phyloP scores from a whole-genome alignment of 2,888 invertebrate genomes.

The Leucoma salicis region DNA sequence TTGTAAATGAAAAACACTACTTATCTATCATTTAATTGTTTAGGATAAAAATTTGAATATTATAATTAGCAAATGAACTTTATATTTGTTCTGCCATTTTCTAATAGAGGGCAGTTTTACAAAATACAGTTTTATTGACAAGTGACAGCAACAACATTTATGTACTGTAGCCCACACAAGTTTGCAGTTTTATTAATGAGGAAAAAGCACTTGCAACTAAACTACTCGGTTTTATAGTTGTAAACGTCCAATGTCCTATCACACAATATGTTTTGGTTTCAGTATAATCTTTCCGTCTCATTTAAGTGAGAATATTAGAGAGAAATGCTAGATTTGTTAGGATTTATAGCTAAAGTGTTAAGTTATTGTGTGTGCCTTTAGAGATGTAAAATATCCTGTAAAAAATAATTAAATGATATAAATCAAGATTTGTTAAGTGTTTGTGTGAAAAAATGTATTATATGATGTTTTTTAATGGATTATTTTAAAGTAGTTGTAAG shows the following conservation, averaged over 20 bases:
- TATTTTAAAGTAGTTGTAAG: slow-evolving; percentile 3
- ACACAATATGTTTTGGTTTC: slow-evolving; percentile 4
- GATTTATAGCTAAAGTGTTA: slow-evolving; percentile 8
- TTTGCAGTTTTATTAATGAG: neutral
- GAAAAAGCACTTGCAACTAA: neutral
- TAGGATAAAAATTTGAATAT: neutral
- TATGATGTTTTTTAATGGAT: neutral
- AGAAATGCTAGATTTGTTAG: slow-evolving; percentile 15
- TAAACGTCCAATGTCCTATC: neutral
- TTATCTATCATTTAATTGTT: too few species aligned
- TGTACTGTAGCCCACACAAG: neutral
- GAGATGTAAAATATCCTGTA: slow-evolving; percentile 3
- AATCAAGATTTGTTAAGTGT: neutral
- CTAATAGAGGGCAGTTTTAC: slow-evolving; percentile 9
- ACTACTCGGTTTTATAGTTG: neutral
- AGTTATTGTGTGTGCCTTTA: slow-evolving; percentile 31
- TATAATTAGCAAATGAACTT: too few species aligned
- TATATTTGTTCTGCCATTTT: neutral
- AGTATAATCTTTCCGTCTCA: slow-evolving; percentile 9
- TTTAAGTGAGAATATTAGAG: slow-evolving; percentile 1
- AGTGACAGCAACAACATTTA: neutral
- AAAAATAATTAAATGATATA: slow-evolving; percentile 7
- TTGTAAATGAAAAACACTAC: too few species aligned
- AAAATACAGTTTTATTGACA: neutral
- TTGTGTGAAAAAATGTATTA: slow-evolving; percentile 2